phyloP scores from a whole-genome alignment of 2,888 invertebrate genomes.

The Cyrtodaria siliqua region DNA sequence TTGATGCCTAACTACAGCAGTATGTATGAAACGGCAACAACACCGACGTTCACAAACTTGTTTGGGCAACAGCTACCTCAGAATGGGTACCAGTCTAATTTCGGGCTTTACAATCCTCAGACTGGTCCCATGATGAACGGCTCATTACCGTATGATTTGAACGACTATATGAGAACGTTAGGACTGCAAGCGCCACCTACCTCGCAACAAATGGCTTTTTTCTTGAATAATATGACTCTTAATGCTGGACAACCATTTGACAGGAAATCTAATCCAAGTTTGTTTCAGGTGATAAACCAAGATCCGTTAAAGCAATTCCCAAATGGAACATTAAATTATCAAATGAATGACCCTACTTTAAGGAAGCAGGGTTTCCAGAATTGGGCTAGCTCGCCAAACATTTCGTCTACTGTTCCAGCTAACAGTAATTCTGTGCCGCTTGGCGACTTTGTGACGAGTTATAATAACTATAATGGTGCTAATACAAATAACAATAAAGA shows the following conservation, averaged over 20 bases:
- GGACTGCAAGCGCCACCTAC: slow-evolving; percentile 72
- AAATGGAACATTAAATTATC: slow-evolving; percentile 27
- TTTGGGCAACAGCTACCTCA: slow-evolving; percentile 58
- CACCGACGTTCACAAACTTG: slow-evolving; percentile 41
- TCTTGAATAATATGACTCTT: slow-evolving; percentile 68
- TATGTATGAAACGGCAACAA: slow-evolving; percentile 29
- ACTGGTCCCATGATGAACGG: slow-evolving; percentile 52
- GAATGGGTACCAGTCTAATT: slow-evolving; percentile 54
- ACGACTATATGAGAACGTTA: slow-evolving; percentile 77
- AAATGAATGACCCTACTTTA: slow-evolving; percentile 25
- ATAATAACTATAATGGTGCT: slow-evolving; percentile 65
- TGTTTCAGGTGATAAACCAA: slow-evolving; percentile 52
- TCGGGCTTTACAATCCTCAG: slow-evolving; percentile 47
- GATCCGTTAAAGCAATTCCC: slow-evolving; percentile 45
- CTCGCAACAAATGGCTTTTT: slow-evolving; percentile 74
- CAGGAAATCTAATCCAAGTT: slow-evolving; percentile 50
- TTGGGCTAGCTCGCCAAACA: slow-evolving; percentile 59
- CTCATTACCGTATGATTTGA: slow-evolving; percentile 65
- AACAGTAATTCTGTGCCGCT: slow-evolving; percentile 33
- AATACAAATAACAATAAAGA: slow-evolving; percentile 32
- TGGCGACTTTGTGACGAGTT: slow-evolving; percentile 56
- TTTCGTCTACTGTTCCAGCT: slow-evolving; percentile 15
- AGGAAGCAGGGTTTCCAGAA: slow-evolving; percentile 44
- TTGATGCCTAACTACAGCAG: slow-evolving; percentile 48
- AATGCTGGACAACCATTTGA: slow-evolving; percentile 55